Evolutionary conservation across 2,797 vertebrate genomes (phyloP), one percentile per base, ranked within the genome.

Genomic region (Nothura maculosa): DNA sequence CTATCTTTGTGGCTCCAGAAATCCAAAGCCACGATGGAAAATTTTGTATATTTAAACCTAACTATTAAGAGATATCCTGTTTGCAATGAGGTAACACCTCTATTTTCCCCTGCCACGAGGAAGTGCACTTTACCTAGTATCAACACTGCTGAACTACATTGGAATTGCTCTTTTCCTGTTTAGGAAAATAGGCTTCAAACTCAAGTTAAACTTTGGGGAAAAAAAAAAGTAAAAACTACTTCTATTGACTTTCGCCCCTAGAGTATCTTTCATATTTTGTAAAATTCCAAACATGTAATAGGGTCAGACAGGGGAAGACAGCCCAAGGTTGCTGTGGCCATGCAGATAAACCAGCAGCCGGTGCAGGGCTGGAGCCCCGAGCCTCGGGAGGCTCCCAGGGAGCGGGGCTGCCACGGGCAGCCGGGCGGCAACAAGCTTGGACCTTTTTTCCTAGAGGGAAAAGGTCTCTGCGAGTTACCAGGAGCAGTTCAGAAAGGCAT

Each of bases 1-100:
- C 85, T 27, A 30, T 8, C 77, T 79, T 86, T 2, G 0, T 52
- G 68, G 92, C 86, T 85, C 87, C 92, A 94, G 32, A 86, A 94
- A 94, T 28, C 73, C 94, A 93, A 66, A 93, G 67, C 74, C 91
- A 85, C 92, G 55, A 80, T 89, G 95, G 94, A 96, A 96, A 95
- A 94, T 78, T 66, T 28, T 81, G 86, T 95, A 93, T 96, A 96
- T 96, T 96, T 96, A 96, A 96, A 96, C 81, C 92, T 60, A 81
- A 93, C 96, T 97, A 96, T 95, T 97, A 90, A 92, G 88, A 96
- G 96, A 96, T 95, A 97, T 97, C 96, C 96, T 97, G 97, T 96
- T 95, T 95, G 95, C 85, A 95, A 25, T 92, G 93, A 95, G 93
- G 93, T 95, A 95, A 93, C 92, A 96, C 93, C 94, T 96, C 94